These are phyloP conservation scores for Mesorhabditis sp. DNA, from an alignment of 2,888 invertebrate species.

Conservation along the genomic window DNA sequence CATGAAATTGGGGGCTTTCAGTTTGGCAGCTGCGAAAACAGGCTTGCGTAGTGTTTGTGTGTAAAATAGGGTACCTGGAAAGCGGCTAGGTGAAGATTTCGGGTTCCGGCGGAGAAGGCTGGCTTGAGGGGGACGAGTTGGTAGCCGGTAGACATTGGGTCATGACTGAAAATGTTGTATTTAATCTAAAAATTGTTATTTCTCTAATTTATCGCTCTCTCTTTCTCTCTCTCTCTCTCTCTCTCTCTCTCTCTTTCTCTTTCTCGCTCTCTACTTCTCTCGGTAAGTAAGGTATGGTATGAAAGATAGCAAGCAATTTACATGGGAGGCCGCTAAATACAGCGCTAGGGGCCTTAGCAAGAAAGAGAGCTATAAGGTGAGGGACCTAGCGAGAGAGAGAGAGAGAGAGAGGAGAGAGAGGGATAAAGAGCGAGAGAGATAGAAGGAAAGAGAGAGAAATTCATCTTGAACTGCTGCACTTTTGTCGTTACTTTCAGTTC, in stretches of 20 bases:
- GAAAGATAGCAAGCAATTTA: not conserved
- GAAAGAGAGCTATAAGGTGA: not conserved
- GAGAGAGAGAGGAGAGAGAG: too few relatives aligned
- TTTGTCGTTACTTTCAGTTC: too few relatives aligned
- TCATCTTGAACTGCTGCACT: too few relatives aligned
- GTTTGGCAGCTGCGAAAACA: too few relatives aligned
- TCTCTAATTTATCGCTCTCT: not conserved
- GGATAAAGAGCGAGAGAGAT: too few relatives aligned
- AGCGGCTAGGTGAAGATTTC: not conserved
- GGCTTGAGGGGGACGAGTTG: not conserved
- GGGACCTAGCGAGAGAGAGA: too few relatives aligned
- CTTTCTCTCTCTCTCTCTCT: not conserved
- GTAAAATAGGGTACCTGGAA: not conserved
- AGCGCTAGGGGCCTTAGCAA: not conserved
- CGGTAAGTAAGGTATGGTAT: not conserved
- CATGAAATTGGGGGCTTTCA: too few relatives aligned
- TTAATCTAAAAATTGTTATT: not conserved
- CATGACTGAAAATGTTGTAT: not conserved
- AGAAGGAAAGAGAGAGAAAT: too few relatives aligned
- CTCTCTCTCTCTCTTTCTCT: not conserved
- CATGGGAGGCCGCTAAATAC: slow-evolving; percentile 4
- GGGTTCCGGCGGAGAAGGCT: not conserved
- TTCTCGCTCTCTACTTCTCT: not conserved
- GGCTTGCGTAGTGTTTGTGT: too few relatives aligned
- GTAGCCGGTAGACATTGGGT: not conserved